Evolutionary conservation across 30 jellyfish, hydroid and myxozoan species (phyloP).

Genomic region (Sanderia malayensis): DNA sequence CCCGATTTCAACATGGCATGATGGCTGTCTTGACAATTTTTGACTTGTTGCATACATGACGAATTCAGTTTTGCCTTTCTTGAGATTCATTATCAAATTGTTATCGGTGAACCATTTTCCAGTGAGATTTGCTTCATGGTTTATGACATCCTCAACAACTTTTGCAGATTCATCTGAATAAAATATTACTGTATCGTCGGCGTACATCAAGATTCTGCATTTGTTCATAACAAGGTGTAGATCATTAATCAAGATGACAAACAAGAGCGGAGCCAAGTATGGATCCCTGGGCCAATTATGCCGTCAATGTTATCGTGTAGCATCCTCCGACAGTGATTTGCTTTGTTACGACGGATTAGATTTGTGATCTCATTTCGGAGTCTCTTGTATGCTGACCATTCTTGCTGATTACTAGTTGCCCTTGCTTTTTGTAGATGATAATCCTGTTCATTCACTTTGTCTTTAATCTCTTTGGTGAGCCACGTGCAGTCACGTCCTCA

Average conservation of each 20-base stretch:
- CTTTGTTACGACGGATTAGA: slow-evolving; percentile 58
- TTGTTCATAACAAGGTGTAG: slow-evolving; percentile 45
- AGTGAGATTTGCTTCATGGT: slow-evolving; percentile 44
- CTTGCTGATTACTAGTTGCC: slow-evolving; percentile 19
- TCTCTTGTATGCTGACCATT: slow-evolving; percentile 44
- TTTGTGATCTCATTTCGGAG: slow-evolving; percentile 49
- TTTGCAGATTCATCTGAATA: slow-evolving; percentile 34
- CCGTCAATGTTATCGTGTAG: slow-evolving; percentile 33
- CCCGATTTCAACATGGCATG: slow-evolving; percentile 24
- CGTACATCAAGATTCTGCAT: slow-evolving; percentile 53
- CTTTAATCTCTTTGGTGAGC: slow-evolving; percentile 56
- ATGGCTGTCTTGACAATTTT: slow-evolving; percentile 20
- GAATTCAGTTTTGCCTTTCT: slow-evolving; percentile 53
- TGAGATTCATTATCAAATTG: slow-evolving; percentile 39
- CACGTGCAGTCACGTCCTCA: slow-evolving; percentile 56
- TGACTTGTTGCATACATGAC: slow-evolving; percentile 44
- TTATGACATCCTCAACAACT: slow-evolving; percentile 38
- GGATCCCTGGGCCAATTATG: slow-evolving; percentile 55
- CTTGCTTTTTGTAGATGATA: slow-evolving; percentile 44
- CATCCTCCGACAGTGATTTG: slow-evolving; percentile 51
- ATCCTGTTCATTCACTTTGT: slow-evolving; percentile 39
- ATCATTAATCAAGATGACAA: slow-evolving; percentile 30
- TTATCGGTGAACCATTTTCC: slow-evolving; percentile 37
- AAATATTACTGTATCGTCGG: slow-evolving; percentile 47
- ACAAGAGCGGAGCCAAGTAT: slow-evolving; percentile 66